phyloP scores from a whole-genome alignment of 2,113 vertebrate genomes.

The Paradoxurus hermaphroditus region DNA sequence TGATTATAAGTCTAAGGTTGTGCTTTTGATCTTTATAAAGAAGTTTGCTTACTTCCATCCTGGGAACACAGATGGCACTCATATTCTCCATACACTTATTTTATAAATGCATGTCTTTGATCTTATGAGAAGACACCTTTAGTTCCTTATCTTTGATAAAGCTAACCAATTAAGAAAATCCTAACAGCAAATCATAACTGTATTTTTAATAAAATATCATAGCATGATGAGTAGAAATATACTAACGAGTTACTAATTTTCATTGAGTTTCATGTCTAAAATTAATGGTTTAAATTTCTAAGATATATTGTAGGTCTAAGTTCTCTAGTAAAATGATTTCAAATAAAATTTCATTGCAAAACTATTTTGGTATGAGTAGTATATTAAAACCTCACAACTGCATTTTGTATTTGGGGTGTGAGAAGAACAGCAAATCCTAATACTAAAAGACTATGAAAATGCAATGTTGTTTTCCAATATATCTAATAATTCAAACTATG shows the following conservation, averaged over 20 bases:
- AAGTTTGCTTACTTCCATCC: conserved; percentile 20
- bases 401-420: not conserved
- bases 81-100: conserved; percentile 24
- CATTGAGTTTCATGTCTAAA: not conserved
- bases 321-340: not conserved
- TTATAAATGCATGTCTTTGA: conserved; percentile 50
- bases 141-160: conserved; percentile 44
- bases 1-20: conserved; percentile 51
- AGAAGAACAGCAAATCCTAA: not conserved
- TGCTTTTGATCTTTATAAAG: conserved; percentile 63
- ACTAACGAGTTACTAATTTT: conserved; percentile 40
- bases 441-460: not conserved
- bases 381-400: not conserved
- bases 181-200: conserved; percentile 24
- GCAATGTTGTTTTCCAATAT: not conserved
- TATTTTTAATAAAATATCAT: conserved; percentile 35
- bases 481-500: not conserved
- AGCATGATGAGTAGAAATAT: not conserved
- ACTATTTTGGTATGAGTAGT: conserved; percentile 8
- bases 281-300: not conserved
- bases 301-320: not conserved
- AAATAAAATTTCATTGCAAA: not conserved
- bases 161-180: conserved; percentile 55
- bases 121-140: not conserved
- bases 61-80: conserved; percentile 52